These are phyloP conservation scores for Biston stratarius DNA, from an alignment of 2,888 invertebrate species.

Conservation along the genomic window DNA sequence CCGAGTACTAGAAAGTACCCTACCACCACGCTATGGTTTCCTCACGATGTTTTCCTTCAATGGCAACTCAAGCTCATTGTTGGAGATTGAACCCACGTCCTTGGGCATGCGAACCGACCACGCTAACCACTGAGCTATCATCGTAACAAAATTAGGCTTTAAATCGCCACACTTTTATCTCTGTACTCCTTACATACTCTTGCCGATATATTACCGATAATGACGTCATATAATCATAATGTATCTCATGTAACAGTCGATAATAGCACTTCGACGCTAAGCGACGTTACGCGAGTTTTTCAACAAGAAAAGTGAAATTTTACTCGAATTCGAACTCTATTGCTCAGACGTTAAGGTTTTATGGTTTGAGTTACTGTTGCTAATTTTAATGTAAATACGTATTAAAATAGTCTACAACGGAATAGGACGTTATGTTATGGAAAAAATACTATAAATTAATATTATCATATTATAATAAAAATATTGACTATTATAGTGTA, in stretches of 20 bases:
- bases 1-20: too few species aligned
- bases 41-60: too few species aligned
- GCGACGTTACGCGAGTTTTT: constrained; percentile 12
- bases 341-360: neutral
- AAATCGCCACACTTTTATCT: constrained; percentile 7
- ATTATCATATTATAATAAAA: too few species aligned
- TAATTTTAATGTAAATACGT: neutral
- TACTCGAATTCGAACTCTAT: neutral
- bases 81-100: too few species aligned
- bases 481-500: too few species aligned
- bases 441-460: too few species aligned
- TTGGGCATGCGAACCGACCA: too few species aligned
- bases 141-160: constrained; percentile 12
- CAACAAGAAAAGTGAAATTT: neutral
- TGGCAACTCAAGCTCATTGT: too few species aligned
- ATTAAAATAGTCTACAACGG: neutral
- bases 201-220: constrained; percentile 30
- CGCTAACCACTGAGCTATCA: constrained; percentile 9
- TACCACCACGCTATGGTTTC: too few species aligned
- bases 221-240: constrained; percentile 35
- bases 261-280: constrained; percentile 1
- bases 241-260: constrained; percentile 29
- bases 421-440: too few species aligned
- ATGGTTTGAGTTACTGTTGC: neutral
- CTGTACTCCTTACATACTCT: constrained; percentile 19